A percentile compares a stretch with the other conserved stretches of the same genome.
phyloP scores from a whole-genome alignment of 2,113 vertebrate species.

The Carassius gibelio region DNA sequence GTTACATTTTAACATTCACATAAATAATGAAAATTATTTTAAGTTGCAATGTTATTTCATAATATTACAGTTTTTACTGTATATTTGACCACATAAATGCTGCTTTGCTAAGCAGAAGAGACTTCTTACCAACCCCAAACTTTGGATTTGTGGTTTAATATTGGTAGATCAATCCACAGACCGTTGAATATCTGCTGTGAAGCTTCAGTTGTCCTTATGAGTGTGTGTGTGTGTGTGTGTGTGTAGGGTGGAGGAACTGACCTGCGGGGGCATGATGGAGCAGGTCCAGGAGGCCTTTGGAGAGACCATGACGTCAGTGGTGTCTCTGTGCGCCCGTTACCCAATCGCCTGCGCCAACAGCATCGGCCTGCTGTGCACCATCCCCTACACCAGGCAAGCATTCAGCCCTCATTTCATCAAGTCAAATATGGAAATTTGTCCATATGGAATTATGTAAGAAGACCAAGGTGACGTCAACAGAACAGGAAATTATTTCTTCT shows the following conservation, averaged over 20 bases:
- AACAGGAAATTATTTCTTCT: background rate
- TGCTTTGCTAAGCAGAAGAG: background rate
- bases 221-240: slow-evolving; percentile 12
- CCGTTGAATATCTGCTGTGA: background rate
- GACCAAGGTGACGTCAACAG: background rate
- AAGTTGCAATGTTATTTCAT: background rate
- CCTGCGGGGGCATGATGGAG: slow-evolving; percentile 97
- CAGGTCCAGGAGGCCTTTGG: slow-evolving; percentile 98
- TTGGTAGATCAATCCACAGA: background rate
- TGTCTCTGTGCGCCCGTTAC: slow-evolving; percentile 94
- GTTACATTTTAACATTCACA: background rate
- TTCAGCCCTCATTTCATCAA: background rate
- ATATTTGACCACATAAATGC: background rate
- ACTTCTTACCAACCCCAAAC: background rate
- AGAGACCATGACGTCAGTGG: slow-evolving; percentile 98
- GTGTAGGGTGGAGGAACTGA: slow-evolving; percentile 91
- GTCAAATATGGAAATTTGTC: background rate
- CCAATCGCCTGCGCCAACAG: slow-evolving; percentile 98
- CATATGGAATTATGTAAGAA: background rate
- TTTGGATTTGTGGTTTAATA: background rate
- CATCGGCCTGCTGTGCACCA: slow-evolving; percentile 94
- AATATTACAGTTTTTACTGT: background rate
- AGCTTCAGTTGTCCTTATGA: slow-evolving; percentile 26
- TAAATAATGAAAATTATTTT: background rate
- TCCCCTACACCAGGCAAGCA: slow-evolving; percentile 91